A percentile compares a stretch with the other conserved stretches of the same genome.
These are phyloP conservation scores for Apamea sordens DNA, from an alignment of 2,888 invertebrate genomes.

Conservation along the genomic window DNA sequence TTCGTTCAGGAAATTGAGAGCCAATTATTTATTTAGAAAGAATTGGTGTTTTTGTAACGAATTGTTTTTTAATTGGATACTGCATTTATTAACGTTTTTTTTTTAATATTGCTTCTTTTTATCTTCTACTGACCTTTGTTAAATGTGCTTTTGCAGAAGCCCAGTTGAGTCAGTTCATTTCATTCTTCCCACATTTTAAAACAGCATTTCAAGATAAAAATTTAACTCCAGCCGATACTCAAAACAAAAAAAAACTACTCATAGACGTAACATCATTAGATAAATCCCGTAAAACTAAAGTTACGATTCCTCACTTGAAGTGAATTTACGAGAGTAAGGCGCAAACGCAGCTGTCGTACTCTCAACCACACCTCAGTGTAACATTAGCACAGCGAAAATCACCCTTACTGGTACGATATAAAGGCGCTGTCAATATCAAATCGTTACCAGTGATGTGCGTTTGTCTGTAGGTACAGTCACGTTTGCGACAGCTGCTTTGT, in stretches of 20 bases:
- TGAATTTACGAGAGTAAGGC: slow-evolving; percentile 75
- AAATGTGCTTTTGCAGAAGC: neutral
- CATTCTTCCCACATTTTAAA: neutral
- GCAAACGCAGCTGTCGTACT: slow-evolving; percentile 77
- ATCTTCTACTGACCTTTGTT: neutral
- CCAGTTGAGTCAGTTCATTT: neutral
- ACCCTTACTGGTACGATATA: neutral
- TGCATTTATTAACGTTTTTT: neutral
- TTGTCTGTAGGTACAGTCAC: slow-evolving; percentile 60
- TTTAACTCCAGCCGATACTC: neutral
- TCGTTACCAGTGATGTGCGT: neutral
- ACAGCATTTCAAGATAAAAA: neutral
- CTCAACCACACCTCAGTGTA: neutral
- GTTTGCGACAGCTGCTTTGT: slow-evolving; percentile 67
- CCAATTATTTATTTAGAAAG: slow-evolving; percentile 51
- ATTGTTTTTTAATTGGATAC: slow-evolving; percentile 16
- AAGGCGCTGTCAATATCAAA: neutral
- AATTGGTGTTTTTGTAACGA: slow-evolving; percentile 31
- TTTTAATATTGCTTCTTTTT: neutral
- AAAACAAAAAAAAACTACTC: slow-evolving; percentile 1
- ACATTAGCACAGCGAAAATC: neutral
- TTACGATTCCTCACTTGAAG: slow-evolving; percentile 59
- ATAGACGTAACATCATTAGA: slow-evolving; percentile 47
- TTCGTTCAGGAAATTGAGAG: slow-evolving; percentile 27
- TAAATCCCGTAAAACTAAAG: slow-evolving; percentile 64